Percentiles rank a stretch among this genome's conserved stretches.
These are phyloP conservation scores for Drosophila eugracilis DNA, from an alignment of 1,140 invertebrate genomes.

Conservation along the genomic window DNA sequence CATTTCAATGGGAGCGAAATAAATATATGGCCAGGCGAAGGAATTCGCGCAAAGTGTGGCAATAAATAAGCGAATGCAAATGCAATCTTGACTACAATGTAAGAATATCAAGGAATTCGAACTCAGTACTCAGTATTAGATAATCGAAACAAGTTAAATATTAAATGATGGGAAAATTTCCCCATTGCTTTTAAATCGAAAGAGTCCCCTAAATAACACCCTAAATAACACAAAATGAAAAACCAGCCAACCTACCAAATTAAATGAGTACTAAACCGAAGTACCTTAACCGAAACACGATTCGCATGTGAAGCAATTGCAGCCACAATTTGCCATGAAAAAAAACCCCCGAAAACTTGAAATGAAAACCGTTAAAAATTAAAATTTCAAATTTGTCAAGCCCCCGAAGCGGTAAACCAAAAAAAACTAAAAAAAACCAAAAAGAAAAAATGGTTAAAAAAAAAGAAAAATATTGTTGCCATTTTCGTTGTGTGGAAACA, in stretches of 20 bases:
- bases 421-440: neutral
- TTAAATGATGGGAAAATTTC: neutral
- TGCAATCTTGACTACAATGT: conserved; percentile 13
- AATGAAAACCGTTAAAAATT: conserved; percentile 36
- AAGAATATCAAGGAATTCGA: neutral
- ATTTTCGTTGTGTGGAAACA: conserved; percentile 36
- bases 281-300: neutral
- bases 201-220: neutral
- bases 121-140: neutral
- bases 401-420: conserved; percentile 29
- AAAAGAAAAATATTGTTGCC: conserved; percentile 27
- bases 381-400: conserved; percentile 49
- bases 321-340: conserved; percentile 17
- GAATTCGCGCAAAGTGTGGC: conserved; percentile 15
- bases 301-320: conserved; percentile 31
- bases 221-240: neutral
- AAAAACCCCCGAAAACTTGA: conserved; percentile 7
- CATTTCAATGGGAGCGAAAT: conserved; percentile 19
- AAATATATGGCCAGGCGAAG: conserved; percentile 10
- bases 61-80: conserved; percentile 14
- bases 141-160: conserved; percentile 2
- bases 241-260: conserved; percentile 1
- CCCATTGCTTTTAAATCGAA: neutral
- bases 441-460: conserved; percentile 15
- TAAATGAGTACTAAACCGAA: conserved; percentile 3